Evolutionary conservation across 2,797 vertebrate species (phyloP).

Genomic region (Amblyopsis hoosieri): DNA sequence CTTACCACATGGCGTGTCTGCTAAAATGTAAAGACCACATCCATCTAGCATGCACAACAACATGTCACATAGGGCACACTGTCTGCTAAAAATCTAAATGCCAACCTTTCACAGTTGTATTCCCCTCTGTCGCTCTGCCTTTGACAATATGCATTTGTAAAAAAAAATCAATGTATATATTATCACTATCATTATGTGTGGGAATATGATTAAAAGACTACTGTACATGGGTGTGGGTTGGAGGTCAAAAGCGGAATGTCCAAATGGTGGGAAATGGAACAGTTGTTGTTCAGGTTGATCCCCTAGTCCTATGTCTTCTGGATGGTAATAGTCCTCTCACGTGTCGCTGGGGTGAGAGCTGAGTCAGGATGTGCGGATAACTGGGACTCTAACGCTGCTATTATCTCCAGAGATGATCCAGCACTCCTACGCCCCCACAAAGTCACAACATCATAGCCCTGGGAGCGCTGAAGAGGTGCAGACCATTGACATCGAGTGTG

Average conservation of each 20-base stretch:
- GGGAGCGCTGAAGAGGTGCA: constrained; percentile 1
- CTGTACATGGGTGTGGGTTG: background rate
- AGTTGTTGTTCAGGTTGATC: background rate
- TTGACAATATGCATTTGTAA: background rate
- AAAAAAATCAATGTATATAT: background rate
- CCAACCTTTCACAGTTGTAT: background rate
- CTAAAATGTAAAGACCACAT: constrained; percentile 51
- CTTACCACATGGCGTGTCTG: constrained; percentile 7
- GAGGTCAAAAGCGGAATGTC: background rate
- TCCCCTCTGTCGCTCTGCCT: background rate
- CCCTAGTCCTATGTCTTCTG: no score
- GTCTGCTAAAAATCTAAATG: constrained; percentile 26
- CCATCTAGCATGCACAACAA: constrained; percentile 27
- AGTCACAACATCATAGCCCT: constrained; percentile 27
- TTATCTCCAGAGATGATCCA: constrained; percentile 14
- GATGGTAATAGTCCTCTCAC: background rate
- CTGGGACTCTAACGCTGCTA: constrained; percentile 17
- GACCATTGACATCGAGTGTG: constrained; percentile 31
- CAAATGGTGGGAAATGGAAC: background rate
- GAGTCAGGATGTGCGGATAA: constrained; percentile 8
- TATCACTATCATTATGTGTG: background rate
- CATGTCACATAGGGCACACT: constrained; percentile 17
- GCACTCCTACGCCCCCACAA: constrained; percentile 2
- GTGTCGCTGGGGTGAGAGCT: background rate
- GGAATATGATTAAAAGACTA: background rate